These are phyloP conservation scores for Euphydryas editha DNA, from an alignment of 2,888 invertebrate species.

Conservation along the genomic window DNA sequence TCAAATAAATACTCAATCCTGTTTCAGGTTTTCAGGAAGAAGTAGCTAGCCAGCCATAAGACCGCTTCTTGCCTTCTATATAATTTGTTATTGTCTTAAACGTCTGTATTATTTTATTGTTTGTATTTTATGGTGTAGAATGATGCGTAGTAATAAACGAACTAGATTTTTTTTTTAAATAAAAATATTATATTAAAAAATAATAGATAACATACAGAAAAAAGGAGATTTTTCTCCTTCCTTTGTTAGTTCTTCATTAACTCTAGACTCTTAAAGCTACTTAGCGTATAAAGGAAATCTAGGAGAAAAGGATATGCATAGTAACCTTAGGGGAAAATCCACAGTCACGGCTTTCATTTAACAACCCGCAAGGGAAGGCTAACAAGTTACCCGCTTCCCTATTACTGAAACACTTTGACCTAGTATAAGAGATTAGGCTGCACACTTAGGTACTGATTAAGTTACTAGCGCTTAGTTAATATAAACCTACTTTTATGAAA, in stretches of 20 bases:
- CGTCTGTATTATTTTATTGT: no score
- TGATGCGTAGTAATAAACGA: no score
- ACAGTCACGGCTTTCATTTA: slow-evolving; percentile 26
- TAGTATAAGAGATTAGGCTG: slow-evolving; percentile 20
- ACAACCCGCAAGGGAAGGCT: slow-evolving; percentile 29
- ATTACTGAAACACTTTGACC: slow-evolving; percentile 23
- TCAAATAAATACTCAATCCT: no score
- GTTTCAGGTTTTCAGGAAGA: no score
- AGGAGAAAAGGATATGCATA: slow-evolving; percentile 30
- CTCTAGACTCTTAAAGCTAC: slow-evolving; percentile 28
- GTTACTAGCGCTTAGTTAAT: background rate
- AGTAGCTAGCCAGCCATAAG: no score
- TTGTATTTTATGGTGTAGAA: no score
- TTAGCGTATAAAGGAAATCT: slow-evolving; percentile 32
- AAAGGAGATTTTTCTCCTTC: slow-evolving; percentile 30
- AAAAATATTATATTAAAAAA: slow-evolving; percentile 12
- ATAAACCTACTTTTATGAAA: background rate
- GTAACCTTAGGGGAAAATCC: slow-evolving; percentile 18
- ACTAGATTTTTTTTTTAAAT: no score
- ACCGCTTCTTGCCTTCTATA: no score
- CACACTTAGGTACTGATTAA: slow-evolving; percentile 2
- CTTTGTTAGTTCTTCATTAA: slow-evolving; percentile 29
- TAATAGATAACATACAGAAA: slow-evolving; percentile 19
- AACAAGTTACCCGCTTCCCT: slow-evolving; percentile 22
- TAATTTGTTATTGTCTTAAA: no score